Evolutionary conservation across 1,140 invertebrate genomes (phyloP).

Genomic region (Apis florea): DNA sequence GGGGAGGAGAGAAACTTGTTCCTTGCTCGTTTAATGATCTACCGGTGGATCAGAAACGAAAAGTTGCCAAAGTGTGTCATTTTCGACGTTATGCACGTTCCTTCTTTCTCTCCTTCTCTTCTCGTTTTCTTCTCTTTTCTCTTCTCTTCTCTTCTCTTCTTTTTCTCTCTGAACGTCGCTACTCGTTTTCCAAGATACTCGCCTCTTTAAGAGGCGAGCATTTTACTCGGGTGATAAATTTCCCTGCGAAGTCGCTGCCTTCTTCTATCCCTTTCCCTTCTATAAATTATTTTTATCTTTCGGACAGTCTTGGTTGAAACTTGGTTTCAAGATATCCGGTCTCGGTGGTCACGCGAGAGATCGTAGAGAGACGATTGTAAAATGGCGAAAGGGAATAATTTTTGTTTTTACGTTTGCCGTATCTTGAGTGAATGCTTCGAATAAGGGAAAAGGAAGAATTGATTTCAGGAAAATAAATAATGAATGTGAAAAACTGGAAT

Average conservation of each 20-base stretch:
- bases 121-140: no score
- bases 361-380: no score
- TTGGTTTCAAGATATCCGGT: no score
- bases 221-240: neutral
- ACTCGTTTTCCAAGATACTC: no score
- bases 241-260: neutral
- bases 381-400: no score
- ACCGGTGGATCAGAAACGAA: neutral
- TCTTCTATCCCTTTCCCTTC: neutral
- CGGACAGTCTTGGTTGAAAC: neutral
- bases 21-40: constrained; percentile 50
- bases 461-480: no score
- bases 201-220: neutral
- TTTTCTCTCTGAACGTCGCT: no score
- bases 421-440: no score
- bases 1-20: constrained; percentile 29
- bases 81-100: constrained; percentile 9
- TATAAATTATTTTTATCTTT: neutral
- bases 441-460: no score
- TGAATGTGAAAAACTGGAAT: no score
- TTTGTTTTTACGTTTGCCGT: no score
- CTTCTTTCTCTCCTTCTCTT: neutral
- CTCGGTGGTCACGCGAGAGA: no score
- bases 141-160: neutral
- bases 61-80: constrained; percentile 27